Percentiles rank a stretch among this genome's conserved stretches.
phyloP scores from a whole-genome alignment of 1,140 invertebrate genomes.

The Cherax destructor region DNA sequence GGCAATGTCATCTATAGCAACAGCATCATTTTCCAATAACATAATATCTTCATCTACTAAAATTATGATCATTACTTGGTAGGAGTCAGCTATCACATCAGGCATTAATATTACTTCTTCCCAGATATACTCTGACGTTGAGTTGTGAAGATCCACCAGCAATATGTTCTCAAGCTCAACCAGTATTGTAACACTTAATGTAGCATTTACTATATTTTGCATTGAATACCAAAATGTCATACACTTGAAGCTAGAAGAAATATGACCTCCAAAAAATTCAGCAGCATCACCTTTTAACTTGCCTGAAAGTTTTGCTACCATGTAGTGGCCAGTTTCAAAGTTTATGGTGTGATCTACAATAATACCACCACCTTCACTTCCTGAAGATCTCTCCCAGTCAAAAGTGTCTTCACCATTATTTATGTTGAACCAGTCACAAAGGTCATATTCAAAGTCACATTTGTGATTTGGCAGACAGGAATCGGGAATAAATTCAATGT shows the following conservation, averaged over 20 bases:
- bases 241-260: conserved; percentile 23
- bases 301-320: conserved; percentile 28
- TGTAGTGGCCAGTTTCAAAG: conserved; percentile 50
- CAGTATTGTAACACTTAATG: conserved; percentile 22
- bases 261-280: conserved; percentile 19
- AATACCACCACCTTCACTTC: conserved; percentile 40
- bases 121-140: conserved; percentile 46
- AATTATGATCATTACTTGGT: conserved; percentile 14
- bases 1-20: conserved; percentile 53
- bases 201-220: conserved; percentile 59
- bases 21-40: conserved; percentile 26
- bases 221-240: conserved; percentile 63
- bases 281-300: conserved; percentile 52
- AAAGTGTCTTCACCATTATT: conserved; percentile 36
- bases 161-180: neutral
- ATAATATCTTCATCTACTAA: conserved; percentile 48
- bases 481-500: conserved; percentile 52
- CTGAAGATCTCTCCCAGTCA: conserved; percentile 48
- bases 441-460: conserved; percentile 55
- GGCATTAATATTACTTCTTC: conserved; percentile 31
- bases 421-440: conserved; percentile 50
- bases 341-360: conserved; percentile 59
- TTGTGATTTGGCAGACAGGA: conserved; percentile 11
- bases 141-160: conserved; percentile 27
- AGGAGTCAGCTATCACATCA: conserved; percentile 13